Base-by-base conservation (phyloP, 2,888 invertebrate genomes). In the Actias luna region DNA sequence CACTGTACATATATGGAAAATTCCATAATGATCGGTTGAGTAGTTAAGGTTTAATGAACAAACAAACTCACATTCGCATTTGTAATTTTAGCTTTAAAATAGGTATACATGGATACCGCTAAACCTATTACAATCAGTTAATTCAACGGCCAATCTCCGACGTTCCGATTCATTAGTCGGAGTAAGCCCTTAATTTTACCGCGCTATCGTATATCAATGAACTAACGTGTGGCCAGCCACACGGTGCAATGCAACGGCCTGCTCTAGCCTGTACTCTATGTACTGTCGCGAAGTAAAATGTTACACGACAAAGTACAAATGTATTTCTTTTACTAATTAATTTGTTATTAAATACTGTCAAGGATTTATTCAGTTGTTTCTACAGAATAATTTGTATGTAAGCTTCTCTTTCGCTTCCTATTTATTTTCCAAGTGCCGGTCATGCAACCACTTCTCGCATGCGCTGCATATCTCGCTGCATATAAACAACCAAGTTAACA, bases 161-260 rank as follows among this genome's bases (percentile, higher is more conserved):
- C 42, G 61, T 62, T 58, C 39, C 35, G 29, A 61, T 58, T 62
- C 61, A 62, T 62, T 62, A 62, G 61, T 29, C 22, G 58, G 18
- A 18, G 18, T 39, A 29, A 58, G 61, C 57, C 61, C 61, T 62
- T 62, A 62, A 62, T 62, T 62, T 62, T 57, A 33, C 16, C 55
- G 36, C 57, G 57, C 42, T 62, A 62, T 62, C 61, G 61, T 62
- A 62, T 62, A 62, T 62, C 61, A 58, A 62, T 58, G 61, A 62
- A 58, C 22, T 33, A 58, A 29, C 33, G 60, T 39, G 57, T 42
- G 25, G 59, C 55, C 57, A 39, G 39, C 14, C 39, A 29, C 57
- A 42, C 52, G 33, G 31, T 16, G n/a, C 35, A 57, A 58, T 16
- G n/a, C 35, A 57, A 58, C 57, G 42, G 36, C 18, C 39, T n/a